phyloP scores from a whole-genome alignment of 2,113 vertebrate genomes.

The Oreochromis tanganicae region DNA sequence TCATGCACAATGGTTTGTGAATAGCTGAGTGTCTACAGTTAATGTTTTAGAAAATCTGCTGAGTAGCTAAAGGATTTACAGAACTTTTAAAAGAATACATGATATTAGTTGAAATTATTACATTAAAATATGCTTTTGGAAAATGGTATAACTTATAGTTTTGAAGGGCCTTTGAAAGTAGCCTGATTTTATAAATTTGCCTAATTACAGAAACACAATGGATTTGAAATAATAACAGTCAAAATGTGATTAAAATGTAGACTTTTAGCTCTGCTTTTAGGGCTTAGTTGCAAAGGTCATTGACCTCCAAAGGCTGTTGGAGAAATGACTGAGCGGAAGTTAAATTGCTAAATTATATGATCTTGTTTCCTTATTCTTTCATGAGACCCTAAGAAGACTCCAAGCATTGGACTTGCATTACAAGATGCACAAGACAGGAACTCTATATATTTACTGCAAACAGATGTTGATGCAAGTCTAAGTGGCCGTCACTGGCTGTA shows the following conservation, averaged over 20 bases:
- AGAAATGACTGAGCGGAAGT: background rate
- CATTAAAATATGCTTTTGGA: background rate
- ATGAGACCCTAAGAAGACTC: background rate
- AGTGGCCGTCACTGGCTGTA: fast-evolving
- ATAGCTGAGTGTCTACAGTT: background rate
- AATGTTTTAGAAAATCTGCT: background rate
- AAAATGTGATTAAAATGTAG: background rate
- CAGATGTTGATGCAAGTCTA: background rate
- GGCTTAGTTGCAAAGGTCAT: fast-evolving
- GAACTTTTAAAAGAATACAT: background rate
- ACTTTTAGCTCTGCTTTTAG: background rate
- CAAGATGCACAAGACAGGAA: background rate
- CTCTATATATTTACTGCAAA: background rate
- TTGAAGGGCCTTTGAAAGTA: background rate
- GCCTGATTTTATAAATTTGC: background rate
- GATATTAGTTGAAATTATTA: background rate
- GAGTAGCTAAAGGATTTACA: background rate
- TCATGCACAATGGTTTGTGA: background rate
- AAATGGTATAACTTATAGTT: background rate
- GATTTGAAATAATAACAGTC: background rate
- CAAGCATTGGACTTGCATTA: background rate
- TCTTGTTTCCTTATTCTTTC: background rate
- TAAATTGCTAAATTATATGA: background rate
- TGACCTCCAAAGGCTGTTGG: background rate
- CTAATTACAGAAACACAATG: background rate